Evolutionary conservation across 2,797 vertebrate genomes (phyloP), one percentile per base, ranked within the genome.

Genomic region (Etheostoma nigrum): DNA sequence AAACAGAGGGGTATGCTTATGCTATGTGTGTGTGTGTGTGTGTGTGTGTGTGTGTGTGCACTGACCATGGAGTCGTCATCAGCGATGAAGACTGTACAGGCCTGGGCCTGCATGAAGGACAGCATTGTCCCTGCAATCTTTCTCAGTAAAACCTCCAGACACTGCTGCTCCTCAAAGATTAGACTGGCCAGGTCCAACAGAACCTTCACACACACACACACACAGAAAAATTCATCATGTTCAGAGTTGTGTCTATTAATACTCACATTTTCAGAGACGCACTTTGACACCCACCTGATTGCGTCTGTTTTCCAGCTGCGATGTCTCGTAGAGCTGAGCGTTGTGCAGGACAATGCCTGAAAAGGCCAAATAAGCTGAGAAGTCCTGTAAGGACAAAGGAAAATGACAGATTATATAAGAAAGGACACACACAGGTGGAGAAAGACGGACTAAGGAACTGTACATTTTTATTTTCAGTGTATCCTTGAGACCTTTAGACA

Each of bases 321-420:
- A 99, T 0, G 96, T 99, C 91, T 99, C 97, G 12, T 99, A 99
- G 61, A 99, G 86, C 53, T 99, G 97, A 25, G 98, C 98, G 0
- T 99, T 99, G 92, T 99, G 97, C 63, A 99, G 95, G 77, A 99
- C 98, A 33, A 99, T 99, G 21, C 98, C 98, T 40, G 97, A 99
- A 67, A 99, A 99, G 0, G 98, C 96, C 96, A 99, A 79, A 73
- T 99, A 99, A 0, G 96, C 94, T 0, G 98, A 96, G 91, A 99
- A 99, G 82, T 99, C 97, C 98, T 99, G 86, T 71, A 19, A 45
- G 44, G 33, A 66, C 57, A 61, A 42, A 15, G 40, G 47, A 60
- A 67, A 40, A 63, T 40, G 44, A 72, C 3, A 13, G 21, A 67
- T 66, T 33, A 62, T 14, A 57, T 1, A 9, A 80, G 68, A 48